Percentiles rank a stretch among this genome's conserved stretches.
Conservation (phyloP, 2,113 vertebrate genomes). For the Anthoscopus minutus region DNA sequence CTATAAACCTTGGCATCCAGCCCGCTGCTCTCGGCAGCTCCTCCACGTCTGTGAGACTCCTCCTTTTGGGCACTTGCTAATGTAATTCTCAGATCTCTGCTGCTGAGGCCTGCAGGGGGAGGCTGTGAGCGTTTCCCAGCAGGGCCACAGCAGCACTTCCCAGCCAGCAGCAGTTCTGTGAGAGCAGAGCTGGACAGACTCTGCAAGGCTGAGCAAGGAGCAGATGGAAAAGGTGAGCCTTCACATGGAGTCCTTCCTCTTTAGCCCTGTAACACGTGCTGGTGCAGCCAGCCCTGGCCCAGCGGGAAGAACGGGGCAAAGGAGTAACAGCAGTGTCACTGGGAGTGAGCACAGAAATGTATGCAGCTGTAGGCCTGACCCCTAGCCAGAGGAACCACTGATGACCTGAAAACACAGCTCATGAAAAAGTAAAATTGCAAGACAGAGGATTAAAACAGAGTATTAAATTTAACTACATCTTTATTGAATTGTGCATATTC, state of each 20-base stretch:
- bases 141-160: neutral
- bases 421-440: slow-evolving; percentile 33
- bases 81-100: accelerated
- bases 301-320: neutral
- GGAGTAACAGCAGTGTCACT: neutral
- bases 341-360: neutral
- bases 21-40: neutral
- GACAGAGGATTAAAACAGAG: slow-evolving; percentile 49
- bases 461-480: slow-evolving; percentile 70
- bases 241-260: neutral
- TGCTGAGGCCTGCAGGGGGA: neutral
- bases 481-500: slow-evolving; percentile 74
- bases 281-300: neutral
- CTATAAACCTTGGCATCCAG: neutral
- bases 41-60: accelerated
- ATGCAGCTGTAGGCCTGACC: neutral
- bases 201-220: neutral
- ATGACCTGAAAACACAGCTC: neutral
- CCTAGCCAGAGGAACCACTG: neutral
- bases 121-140: neutral
- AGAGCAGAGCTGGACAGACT: neutral
- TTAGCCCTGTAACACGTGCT: neutral
- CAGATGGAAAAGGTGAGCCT: neutral
- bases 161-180: neutral
- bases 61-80: accelerated